Evolutionary conservation across 2,888 invertebrate genomes (phyloP).

Genomic region (Synergus umbraculus): DNA sequence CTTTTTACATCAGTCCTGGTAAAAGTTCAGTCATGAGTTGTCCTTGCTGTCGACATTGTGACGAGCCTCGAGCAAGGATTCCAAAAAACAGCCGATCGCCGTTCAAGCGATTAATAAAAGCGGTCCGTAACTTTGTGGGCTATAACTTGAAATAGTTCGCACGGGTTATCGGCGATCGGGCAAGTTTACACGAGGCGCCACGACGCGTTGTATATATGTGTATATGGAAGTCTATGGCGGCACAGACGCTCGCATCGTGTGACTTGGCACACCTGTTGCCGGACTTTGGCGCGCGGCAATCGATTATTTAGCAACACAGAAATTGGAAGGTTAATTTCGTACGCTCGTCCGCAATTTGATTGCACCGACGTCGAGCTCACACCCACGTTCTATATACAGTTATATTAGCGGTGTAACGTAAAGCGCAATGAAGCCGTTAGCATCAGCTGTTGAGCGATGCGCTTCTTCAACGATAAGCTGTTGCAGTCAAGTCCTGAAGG

Average conservation of each 20-base stretch:
- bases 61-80: neutral
- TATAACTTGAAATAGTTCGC: constrained; percentile 69
- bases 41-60: neutral
- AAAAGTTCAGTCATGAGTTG: neutral
- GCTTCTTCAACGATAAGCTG: constrained; percentile 25
- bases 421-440: constrained; percentile 53
- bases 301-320: constrained; percentile 74
- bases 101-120: constrained; percentile 65
- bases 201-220: constrained; percentile 13
- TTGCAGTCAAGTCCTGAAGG: neutral
- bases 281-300: constrained; percentile 66
- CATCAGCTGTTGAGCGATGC: constrained; percentile 50
- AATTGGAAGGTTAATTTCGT: constrained; percentile 73
- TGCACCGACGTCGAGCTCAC: constrained; percentile 54
- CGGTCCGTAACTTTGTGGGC: constrained; percentile 61
- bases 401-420: constrained; percentile 50
- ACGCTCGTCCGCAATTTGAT: constrained; percentile 69
- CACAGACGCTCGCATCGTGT: constrained; percentile 58
- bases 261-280: constrained; percentile 67
- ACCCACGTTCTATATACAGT: constrained; percentile 51
- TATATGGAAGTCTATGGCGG: constrained; percentile 26
- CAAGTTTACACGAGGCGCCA: constrained; percentile 62
- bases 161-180: constrained; percentile 68
- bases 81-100: constrained; percentile 1
- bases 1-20: neutral